Evolutionary conservation across 1,140 invertebrate genomes (phyloP), one percentile per base, ranked within the genome.

Genomic region (Heterodera schachtii): DNA sequence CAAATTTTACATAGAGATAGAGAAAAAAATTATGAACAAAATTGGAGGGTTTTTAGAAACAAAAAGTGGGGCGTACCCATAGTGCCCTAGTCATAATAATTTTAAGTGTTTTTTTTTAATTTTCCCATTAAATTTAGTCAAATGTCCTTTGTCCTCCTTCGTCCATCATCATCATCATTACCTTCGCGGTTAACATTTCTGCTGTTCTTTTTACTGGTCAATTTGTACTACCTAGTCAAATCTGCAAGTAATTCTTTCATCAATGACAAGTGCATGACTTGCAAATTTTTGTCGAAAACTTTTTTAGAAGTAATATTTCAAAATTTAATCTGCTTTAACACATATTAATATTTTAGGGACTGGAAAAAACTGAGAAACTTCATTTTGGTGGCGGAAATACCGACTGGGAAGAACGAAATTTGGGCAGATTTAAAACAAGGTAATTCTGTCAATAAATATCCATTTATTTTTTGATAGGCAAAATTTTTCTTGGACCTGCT

Each of bases 341-440:
- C 31, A 31, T 31, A 31, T 31, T 31, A 31, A 31, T 31, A 31
- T 31, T 79, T 66, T 82, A 95, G 94, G 96, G 95, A 46, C 91
- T 98, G 81, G 93, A 95, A 81, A 93, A 93, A 87, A 98, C 96
- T 0, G 92, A 93, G 46, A 93, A 95, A 88, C 95, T 94, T 41
- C 96, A 97, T 90, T 98, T 95, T 92, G 96, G 96, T 88, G 96
- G 96, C 57, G 96, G 96, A 13, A 96, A 98, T 91, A 94, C 95
- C 2, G 95, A 94, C 52, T 99, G 96, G 96, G 96, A 99, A 90
- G 95, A 98, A 90, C 94, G 95, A 87, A 95, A 95, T 85, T 91
- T 96, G 81, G 93, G 94, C 79, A 93, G 93, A 41, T 98, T 97
- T 91, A 93, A 94, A 82, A 94, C 92, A 49, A 97, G 92, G 92